These are phyloP conservation scores for Anisognathus igniventris DNA, from an alignment of 2,797 vertebrate genomes.

Conservation along the genomic window DNA sequence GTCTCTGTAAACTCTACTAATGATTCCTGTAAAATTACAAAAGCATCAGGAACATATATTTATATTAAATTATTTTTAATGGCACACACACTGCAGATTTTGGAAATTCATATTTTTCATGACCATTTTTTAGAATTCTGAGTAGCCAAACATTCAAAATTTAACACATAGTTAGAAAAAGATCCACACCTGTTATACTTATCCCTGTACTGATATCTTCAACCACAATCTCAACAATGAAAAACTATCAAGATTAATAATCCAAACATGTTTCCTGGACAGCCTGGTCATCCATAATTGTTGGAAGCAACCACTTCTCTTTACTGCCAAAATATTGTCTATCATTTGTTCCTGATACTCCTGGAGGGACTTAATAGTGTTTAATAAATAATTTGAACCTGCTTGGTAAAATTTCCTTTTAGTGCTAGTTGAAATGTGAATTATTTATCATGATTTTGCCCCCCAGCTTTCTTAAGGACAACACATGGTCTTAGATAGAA, in stretches of 20 bases:
- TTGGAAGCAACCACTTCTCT: background rate
- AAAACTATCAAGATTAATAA: background rate
- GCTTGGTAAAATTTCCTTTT: background rate
- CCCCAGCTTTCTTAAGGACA: background rate
- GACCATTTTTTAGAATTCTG: background rate
- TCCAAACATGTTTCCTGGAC: background rate
- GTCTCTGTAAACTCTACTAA: background rate
- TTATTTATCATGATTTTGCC: background rate
- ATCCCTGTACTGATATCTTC: background rate
- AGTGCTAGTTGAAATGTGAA: background rate
- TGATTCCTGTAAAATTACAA: background rate
- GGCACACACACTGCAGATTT: background rate
- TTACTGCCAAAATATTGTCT: conserved; percentile 20
- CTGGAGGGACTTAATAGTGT: background rate
- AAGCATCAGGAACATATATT: background rate
- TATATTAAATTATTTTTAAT: background rate
- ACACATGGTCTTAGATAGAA: background rate
- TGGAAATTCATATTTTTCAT: background rate
- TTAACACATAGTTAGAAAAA: background rate
- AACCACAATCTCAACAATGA: background rate
- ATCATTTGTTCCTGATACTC: conserved; percentile 12
- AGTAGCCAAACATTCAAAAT: background rate
- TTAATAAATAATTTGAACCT: conserved; percentile 11
- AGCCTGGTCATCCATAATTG: background rate
- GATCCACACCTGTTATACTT: background rate